Evolutionary conservation across 2,797 vertebrate genomes (phyloP).

Genomic region (Toxotes lorentzi): DNA sequence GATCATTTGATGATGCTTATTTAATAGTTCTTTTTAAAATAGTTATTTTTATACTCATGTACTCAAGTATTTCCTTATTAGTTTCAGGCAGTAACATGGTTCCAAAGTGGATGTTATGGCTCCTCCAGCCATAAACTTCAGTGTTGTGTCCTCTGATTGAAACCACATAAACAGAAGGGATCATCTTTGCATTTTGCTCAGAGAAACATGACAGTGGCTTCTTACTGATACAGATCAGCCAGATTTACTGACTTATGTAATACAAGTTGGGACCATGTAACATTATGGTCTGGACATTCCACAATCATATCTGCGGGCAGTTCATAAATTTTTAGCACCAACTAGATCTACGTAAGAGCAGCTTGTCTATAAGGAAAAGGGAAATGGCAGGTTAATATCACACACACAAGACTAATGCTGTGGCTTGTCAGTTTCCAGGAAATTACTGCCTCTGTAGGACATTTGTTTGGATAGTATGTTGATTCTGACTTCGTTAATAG

Average conservation of each 20-base stretch:
- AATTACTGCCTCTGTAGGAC: constrained; percentile 43
- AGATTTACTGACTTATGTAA: constrained; percentile 37
- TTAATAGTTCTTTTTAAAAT: background rate
- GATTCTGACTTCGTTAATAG: constrained; percentile 53
- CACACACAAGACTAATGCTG: constrained; percentile 32
- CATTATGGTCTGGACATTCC: constrained; percentile 56
- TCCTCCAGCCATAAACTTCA: background rate
- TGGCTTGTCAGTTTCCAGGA: constrained; percentile 51
- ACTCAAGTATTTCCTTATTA: background rate
- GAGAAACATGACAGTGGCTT: constrained; percentile 9
- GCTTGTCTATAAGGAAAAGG: constrained; percentile 43
- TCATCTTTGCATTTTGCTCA: constrained; percentile 13
- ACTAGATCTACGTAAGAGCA: constrained; percentile 31
- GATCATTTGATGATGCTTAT: background rate
- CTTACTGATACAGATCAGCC: constrained; percentile 19
- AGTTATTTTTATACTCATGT: background rate
- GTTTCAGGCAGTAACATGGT: constrained; percentile 5
- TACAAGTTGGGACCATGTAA: constrained; percentile 40
- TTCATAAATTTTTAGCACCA: constrained; percentile 53
- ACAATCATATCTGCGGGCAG: constrained; percentile 42
- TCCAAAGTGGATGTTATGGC: constrained; percentile 2
- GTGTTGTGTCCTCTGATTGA: constrained; percentile 20
- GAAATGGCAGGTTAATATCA: constrained; percentile 48
- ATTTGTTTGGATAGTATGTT: constrained; percentile 65
- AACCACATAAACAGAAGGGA: constrained; percentile 11